Conservation (phyloP, 2,888 invertebrate genomes). For the Pharmacophagus antenor region DNA sequence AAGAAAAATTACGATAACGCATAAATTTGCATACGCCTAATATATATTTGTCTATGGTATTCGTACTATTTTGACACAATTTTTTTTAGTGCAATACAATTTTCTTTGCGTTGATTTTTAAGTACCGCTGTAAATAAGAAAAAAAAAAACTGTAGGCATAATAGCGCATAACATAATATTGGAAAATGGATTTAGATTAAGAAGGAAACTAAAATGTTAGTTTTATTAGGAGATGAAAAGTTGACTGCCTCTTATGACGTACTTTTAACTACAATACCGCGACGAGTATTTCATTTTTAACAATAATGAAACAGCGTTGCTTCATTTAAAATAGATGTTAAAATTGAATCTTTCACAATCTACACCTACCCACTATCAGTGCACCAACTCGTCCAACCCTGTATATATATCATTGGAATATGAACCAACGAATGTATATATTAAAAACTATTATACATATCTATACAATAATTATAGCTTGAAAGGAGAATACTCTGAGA, state of each 20-base stretch:
- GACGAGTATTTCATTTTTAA: background rate
- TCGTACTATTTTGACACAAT: too few relatives aligned
- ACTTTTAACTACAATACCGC: background rate
- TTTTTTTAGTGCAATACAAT: too few relatives aligned
- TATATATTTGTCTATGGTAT: background rate
- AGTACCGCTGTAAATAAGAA: background rate
- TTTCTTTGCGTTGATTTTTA: too few relatives aligned
- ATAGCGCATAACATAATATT: background rate
- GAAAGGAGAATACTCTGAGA: too few relatives aligned
- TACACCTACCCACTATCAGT: background rate
- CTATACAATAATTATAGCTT: background rate
- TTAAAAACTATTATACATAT: background rate
- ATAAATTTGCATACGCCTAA: background rate
- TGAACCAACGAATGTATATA: background rate
- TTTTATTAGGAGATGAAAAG: background rate
- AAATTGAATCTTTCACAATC: background rate
- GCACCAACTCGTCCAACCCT: constrained; percentile 3
- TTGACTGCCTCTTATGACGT: background rate
- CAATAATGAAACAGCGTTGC: too few relatives aligned
- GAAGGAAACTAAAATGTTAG: background rate
- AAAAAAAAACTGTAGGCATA: background rate
- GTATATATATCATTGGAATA: constrained; percentile 4
- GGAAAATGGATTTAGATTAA: background rate
- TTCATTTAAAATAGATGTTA: background rate
- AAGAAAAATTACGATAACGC: background rate